phyloP scores from a whole-genome alignment of 2,797 vertebrate genomes.

The Heliangelus exortis region DNA sequence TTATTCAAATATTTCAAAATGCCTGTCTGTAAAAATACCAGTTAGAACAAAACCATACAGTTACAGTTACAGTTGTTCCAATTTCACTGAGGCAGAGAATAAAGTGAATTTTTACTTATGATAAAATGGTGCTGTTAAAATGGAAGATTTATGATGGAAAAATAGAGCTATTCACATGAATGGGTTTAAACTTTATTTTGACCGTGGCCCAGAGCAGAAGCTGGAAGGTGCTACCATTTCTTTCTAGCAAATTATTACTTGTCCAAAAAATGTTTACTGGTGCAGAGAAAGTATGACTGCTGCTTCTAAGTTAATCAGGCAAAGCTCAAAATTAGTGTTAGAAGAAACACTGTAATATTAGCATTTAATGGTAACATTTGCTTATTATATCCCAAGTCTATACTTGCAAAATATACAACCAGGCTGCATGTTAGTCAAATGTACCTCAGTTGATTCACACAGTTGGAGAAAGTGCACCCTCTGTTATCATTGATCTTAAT shows the following conservation, averaged over 20 bases:
- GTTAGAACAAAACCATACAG: slow-evolving; percentile 61
- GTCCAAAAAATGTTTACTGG: not conserved
- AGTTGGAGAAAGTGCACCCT: not conserved
- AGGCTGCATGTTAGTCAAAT: not conserved
- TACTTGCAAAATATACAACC: not conserved
- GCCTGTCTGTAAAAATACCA: slow-evolving; percentile 58
- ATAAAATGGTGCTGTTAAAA: slow-evolving; percentile 63
- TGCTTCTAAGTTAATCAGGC: not conserved
- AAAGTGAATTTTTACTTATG: slow-evolving; percentile 39
- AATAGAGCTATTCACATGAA: slow-evolving; percentile 19
- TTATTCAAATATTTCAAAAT: slow-evolving; percentile 68
- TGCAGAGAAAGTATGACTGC: not conserved
- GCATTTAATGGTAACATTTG: not conserved
- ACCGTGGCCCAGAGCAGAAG: slow-evolving; percentile 31
- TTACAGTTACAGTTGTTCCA: slow-evolving; percentile 58
- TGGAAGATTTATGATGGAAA: slow-evolving; percentile 56
- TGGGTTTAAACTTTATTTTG: slow-evolving; percentile 48
- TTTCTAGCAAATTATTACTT: slow-evolving; percentile 6
- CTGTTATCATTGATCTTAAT: slow-evolving; percentile 20
- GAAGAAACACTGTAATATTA: not conserved
- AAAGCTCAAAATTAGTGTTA: not conserved
- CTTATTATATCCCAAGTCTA: slow-evolving; percentile 8
- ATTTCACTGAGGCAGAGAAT: slow-evolving; percentile 14
- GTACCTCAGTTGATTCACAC: slow-evolving; percentile 16
- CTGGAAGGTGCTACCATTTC: slow-evolving; percentile 15